These are phyloP conservation scores for Drosophila trichaetosa DNA, from an alignment of 2,888 invertebrate species.

Conservation along the genomic window DNA sequence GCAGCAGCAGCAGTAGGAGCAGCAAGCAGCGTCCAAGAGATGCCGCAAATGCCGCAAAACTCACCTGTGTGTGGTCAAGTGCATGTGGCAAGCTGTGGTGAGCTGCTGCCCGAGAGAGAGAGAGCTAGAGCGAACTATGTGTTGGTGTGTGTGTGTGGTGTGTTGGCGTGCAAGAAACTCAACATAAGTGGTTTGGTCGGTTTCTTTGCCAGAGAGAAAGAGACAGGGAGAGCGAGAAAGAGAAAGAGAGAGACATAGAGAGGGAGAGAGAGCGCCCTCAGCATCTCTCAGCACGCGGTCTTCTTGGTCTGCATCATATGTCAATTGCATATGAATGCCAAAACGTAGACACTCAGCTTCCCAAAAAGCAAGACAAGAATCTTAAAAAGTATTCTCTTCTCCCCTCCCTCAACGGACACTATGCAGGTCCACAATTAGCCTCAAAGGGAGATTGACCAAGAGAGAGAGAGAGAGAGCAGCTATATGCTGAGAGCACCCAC, in stretches of 20 bases:
- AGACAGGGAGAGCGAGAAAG: neutral
- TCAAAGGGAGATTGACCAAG: slow-evolving; percentile 33
- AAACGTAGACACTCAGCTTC: slow-evolving; percentile 43
- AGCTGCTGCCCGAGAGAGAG: slow-evolving; percentile 30
- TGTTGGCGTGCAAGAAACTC: slow-evolving; percentile 53
- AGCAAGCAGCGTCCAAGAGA: slow-evolving; percentile 23
- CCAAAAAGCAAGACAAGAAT: slow-evolving; percentile 69
- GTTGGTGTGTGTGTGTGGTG: slow-evolving; percentile 39
- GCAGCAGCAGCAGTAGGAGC: neutral
- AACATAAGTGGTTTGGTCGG: slow-evolving; percentile 75
- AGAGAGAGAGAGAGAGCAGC: neutral
- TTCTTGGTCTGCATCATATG: slow-evolving; percentile 37
- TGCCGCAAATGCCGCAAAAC: slow-evolving; percentile 31
- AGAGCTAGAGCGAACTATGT: neutral
- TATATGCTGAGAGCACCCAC: slow-evolving; percentile 50
- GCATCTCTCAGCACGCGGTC: slow-evolving; percentile 61
- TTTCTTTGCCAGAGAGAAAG: slow-evolving; percentile 42
- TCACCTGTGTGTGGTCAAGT: slow-evolving; percentile 75
- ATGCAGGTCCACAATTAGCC: slow-evolving; percentile 83
- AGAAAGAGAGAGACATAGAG: neutral
- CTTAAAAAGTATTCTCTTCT: slow-evolving; percentile 54
- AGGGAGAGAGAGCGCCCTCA: slow-evolving; percentile 9
- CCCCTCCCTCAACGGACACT: slow-evolving; percentile 53
- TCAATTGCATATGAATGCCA: slow-evolving; percentile 55
- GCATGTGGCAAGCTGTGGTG: slow-evolving; percentile 58